A percentile compares a stretch with the other conserved stretches of the same genome.
Evolutionary conservation across 2,113 vertebrate species (phyloP).

Genomic region (Petromus typicus): DNA sequence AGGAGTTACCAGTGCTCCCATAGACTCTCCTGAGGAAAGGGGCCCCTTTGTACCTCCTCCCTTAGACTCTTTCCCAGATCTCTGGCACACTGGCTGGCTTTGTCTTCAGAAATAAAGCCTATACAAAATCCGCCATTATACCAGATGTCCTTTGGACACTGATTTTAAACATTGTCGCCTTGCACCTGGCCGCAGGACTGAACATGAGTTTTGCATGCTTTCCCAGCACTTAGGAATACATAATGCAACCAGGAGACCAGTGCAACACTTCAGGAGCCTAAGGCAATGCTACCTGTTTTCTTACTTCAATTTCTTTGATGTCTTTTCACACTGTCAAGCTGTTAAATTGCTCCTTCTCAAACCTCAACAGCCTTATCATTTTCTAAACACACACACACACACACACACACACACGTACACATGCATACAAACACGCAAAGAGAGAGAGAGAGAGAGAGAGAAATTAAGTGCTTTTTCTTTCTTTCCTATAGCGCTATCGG

Average conservation of each 20-base stretch:
- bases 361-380: not conserved
- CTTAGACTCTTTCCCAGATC: not conserved
- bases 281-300: not conserved
- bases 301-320: not conserved
- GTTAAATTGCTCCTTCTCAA: conserved; percentile 1
- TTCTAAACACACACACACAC: not conserved
- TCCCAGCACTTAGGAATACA: not conserved
- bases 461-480: not conserved
- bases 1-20: not conserved
- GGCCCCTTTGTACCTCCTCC: not conserved
- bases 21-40: not conserved
- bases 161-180: not conserved
- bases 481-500: not conserved
- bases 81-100: not conserved
- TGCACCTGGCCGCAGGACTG: not conserved
- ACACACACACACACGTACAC: not conserved
- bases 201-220: not conserved
- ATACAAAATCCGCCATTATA: not conserved
- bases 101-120: conserved; percentile 40
- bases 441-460: not conserved
- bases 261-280: not conserved
- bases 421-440: too few species aligned
- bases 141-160: not conserved
- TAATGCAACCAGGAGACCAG: not conserved
- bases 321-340: not conserved